These are phyloP conservation scores for Alethe diademata DNA, from an alignment of 2,113 vertebrate genomes.

Conservation along the genomic window DNA sequence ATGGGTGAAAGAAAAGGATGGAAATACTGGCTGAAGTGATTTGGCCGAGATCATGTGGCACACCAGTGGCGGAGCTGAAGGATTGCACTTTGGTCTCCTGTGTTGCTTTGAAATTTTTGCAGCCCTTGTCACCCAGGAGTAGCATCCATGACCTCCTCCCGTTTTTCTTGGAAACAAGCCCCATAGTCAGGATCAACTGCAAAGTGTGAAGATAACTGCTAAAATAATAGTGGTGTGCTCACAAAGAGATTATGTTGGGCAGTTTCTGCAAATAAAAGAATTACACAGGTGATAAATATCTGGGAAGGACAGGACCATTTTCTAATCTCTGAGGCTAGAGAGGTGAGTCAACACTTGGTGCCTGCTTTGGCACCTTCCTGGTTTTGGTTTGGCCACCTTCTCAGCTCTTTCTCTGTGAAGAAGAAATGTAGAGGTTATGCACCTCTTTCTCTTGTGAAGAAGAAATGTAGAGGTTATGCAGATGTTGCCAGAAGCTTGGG, in stretches of 20 bases:
- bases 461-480: background rate
- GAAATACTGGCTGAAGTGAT: background rate
- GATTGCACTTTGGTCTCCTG: background rate
- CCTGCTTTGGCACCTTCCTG: background rate
- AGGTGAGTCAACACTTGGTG: background rate
- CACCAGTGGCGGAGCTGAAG: background rate
- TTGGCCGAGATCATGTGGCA: background rate
- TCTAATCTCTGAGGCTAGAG: background rate
- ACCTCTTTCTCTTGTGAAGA: background rate
- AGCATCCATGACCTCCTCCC: background rate
- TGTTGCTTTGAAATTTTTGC: background rate
- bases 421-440: background rate
- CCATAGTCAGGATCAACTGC: background rate
- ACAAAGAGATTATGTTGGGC: background rate
- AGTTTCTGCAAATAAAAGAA: background rate
- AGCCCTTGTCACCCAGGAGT: background rate
- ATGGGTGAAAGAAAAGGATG: background rate
- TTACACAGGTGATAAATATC: background rate
- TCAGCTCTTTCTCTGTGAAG: accelerated
- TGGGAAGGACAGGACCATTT: background rate
- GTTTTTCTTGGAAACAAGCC: background rate
- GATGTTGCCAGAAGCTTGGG: background rate
- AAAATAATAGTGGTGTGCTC: background rate
- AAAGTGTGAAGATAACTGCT: background rate
- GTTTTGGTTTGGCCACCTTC: background rate